A percentile compares a stretch with the other conserved stretches of the same genome.
phyloP scores from a whole-genome alignment of 2,888 invertebrate genomes.

The Drosophila eohydei region DNA sequence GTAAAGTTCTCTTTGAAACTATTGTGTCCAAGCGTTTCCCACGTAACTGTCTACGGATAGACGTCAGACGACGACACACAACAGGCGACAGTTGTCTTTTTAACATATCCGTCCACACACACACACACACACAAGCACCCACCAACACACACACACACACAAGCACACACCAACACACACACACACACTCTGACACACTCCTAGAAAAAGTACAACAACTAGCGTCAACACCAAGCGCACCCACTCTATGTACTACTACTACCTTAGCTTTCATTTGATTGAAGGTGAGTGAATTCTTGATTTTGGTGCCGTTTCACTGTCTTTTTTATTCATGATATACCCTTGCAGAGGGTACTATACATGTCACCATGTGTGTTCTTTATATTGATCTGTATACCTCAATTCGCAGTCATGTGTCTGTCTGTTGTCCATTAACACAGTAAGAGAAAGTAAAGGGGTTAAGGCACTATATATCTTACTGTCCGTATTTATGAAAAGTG shows the following conservation, averaged over 20 bases:
- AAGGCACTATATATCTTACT: not conserved
- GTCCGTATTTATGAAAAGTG: not conserved
- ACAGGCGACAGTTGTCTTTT: slow-evolving; percentile 12
- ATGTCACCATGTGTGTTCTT: not conserved
- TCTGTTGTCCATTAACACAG: not conserved
- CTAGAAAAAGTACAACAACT: slow-evolving; percentile 37
- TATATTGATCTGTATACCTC: not conserved
- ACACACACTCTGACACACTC: slow-evolving; percentile 25
- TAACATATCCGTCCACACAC: slow-evolving; percentile 15
- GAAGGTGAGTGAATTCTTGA: slow-evolving; percentile 53
- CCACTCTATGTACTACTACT: slow-evolving; percentile 36
- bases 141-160: not conserved
- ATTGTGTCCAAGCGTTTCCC: not conserved
- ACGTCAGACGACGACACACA: slow-evolving; percentile 5
- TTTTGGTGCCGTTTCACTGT: slow-evolving; percentile 46
- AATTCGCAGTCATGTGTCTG: not conserved
- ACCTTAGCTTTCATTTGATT: slow-evolving; percentile 52
- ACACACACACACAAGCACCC: no score
- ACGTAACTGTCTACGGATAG: slow-evolving; percentile 20
- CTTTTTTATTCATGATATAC: not conserved
- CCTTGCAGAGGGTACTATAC: slow-evolving; percentile 9
- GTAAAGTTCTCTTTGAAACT: not conserved
- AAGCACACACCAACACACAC: not conserved
- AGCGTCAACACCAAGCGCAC: slow-evolving; percentile 42
- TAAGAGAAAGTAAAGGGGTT: not conserved